Base-by-base conservation (phyloP, 2,113 vertebrate genomes). In the Cynopterus brachyotis region DNA sequence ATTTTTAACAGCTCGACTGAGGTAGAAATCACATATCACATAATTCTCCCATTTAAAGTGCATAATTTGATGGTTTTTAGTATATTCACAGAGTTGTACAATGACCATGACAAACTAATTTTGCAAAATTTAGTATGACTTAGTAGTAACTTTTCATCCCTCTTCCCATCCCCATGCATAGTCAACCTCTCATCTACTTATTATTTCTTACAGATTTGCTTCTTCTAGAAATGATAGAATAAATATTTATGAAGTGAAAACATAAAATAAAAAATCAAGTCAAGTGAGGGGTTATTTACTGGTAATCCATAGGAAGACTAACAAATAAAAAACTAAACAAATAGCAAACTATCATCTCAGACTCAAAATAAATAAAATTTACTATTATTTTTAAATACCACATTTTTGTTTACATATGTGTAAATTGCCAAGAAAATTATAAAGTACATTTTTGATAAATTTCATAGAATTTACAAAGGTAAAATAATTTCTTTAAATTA, bases 81-180 rank as follows among this genome's bases (percentile, higher is more conserved):
- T 64, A n/a, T 55, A 60, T 40, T 81, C 5, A 64, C 30, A 59
- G 32, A 35, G 35, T 66, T 87, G 26, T 76, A 37, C n/a, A 89
- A 75, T 3, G 10, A 59, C n/a, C 9, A 50, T 26, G 3, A 22
- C 5, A 60, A 26, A 89, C 6, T 82, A 92, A 85, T 62, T 69
- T 35, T 82, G 28, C 4, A 53, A 62, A 40, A 53, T 32, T 35
- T n/a, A 30, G 12, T 30, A 53, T 9, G 69, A 78, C 50, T 59
- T 60, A 88, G 15, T 16, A 47, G 7, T 67, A 19, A 59, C 11
- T 82, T 15, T 75, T 8, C 5, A 30, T 95, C 72, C 24, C 28
- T 37, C 15, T 47, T 7, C 10, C 6, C 3, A 47, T 1, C 12
- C 6, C 6, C 9, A 73, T 8, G 3, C 1, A 9, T 16, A 24